A percentile compares a stretch with the other conserved stretches of the same genome.
Evolutionary conservation across 2,113 vertebrate species (phyloP).

Genomic region (Pyxicephalus adspersus): DNA sequence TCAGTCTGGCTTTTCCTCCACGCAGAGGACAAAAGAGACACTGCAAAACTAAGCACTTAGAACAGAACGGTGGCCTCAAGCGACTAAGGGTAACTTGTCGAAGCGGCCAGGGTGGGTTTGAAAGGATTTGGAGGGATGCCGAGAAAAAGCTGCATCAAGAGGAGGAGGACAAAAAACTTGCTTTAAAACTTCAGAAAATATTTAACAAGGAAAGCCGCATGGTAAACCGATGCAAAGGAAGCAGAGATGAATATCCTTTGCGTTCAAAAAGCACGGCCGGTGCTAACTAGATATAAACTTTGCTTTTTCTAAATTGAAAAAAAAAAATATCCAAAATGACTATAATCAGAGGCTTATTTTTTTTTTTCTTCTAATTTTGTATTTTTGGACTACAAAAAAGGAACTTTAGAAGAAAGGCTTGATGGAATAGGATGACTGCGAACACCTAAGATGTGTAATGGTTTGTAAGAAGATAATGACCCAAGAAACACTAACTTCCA

Average conservation of each 20-base stretch:
- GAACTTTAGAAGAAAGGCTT: background rate
- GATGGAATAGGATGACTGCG: background rate
- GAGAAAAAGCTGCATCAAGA: conserved; percentile 77
- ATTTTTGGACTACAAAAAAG: conserved; percentile 35
- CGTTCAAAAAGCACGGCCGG: conserved; percentile 82
- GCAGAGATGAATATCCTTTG: conserved; percentile 82
- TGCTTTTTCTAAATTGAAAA: conserved; percentile 62
- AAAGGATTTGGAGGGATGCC: conserved; percentile 61
- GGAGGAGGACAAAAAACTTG: conserved; percentile 81
- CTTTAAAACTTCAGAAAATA: conserved; percentile 82
- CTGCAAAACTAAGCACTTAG: conserved; percentile 91
- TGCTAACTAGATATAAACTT: conserved; percentile 68
- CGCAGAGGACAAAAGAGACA: conserved; percentile 81
- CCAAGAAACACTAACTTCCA: background rate
- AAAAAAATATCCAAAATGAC: conserved; percentile 55
- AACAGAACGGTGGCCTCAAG: conserved; percentile 75
- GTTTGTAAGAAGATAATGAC: background rate
- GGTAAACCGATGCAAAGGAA: conserved; percentile 69
- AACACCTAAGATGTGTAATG: background rate
- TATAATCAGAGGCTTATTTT: conserved; percentile 58
- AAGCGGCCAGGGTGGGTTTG: conserved; percentile 43
- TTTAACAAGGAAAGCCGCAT: conserved; percentile 82
- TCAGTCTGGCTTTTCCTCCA: conserved; percentile 63
- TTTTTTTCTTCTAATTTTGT: conserved; percentile 49
- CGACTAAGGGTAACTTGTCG: conserved; percentile 64